Evolutionary conservation across 2,888 invertebrate genomes (phyloP), one percentile per base, ranked within the genome.

Genomic region (Noctua janthe): DNA sequence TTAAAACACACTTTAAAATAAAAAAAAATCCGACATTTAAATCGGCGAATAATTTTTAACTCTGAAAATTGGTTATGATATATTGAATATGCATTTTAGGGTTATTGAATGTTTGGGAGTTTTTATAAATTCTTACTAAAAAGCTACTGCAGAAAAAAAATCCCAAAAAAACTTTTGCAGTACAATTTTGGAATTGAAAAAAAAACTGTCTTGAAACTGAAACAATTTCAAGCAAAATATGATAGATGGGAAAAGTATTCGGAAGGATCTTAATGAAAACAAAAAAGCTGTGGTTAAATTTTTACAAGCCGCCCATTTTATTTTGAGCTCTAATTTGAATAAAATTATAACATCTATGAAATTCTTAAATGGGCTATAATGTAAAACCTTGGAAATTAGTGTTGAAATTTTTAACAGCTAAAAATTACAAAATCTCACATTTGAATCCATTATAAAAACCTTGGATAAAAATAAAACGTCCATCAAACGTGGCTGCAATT

Each of bases 381-480:
- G 23, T 72, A 76, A 75, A 86, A 83, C 90, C 87, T 90, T 88
- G 89, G 67, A 87, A 70, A 67, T 76, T 78, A 76, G 56, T 88
- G 81, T 82, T 82, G 89, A 88, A 89, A 88, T 77, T 71, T 79
- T 84, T 72, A 84, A 83, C 77, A 75, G 73, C 71, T 67, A 67
- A 74, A 74, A 66, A 70, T 89, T 89, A 81, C 84, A 84, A 88
- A 89, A 89, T 86, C 66, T 77, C 72, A 80, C 64, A 86, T 89
- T 86, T 84, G 71, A 80, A 78, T 85, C 70, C 66, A 86, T 80
- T 82, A 87, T 59, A 74, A 78, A 81, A 87, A 87, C 85, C 90
- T 89, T 88, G 88, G 74, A 54, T 79, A 76, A 71, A 82, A 84
- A 82, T 81, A 82, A 86, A 82, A 79, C 54, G 73, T 77, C 49